These are phyloP conservation scores for Pocillopora grandis DNA, from an alignment of 92 coral and sea anemone species.

Conservation along the genomic window DNA sequence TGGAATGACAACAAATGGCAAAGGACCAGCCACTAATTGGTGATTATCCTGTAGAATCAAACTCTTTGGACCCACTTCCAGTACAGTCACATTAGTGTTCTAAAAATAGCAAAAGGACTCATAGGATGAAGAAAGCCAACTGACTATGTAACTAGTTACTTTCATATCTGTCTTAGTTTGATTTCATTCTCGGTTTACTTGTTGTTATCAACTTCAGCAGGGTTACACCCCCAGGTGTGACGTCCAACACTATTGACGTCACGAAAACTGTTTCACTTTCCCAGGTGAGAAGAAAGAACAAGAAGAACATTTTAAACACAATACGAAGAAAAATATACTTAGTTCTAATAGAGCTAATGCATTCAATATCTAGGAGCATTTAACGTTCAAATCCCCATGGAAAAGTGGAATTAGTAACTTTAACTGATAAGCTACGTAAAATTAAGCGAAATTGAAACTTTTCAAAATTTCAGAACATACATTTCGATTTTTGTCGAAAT, in stretches of 20 bases:
- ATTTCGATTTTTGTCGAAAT: neutral
- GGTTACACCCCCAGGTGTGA: neutral
- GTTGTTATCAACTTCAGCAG: too few species aligned
- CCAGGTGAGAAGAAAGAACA: neutral
- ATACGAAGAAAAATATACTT: too few species aligned
- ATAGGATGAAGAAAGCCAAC: neutral
- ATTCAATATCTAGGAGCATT: too few species aligned
- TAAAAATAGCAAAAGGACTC: slow-evolving; percentile 16
- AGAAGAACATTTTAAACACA: neutral
- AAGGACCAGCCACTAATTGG: slow-evolving; percentile 80
- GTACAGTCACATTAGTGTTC: slow-evolving; percentile 92
- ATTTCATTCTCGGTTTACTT: too few species aligned
- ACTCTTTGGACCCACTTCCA: slow-evolving; percentile 93
- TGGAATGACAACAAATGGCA: slow-evolving; percentile 87
- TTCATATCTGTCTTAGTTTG: too few species aligned
- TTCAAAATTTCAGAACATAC: neutral
- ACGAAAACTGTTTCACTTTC: neutral
- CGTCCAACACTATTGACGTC: slow-evolving; percentile 13
- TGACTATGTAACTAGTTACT: neutral
- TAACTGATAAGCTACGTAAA: too few species aligned
- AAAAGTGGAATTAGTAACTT: too few species aligned
- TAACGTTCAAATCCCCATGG: too few species aligned
- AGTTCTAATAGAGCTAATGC: too few species aligned
- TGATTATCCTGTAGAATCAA: slow-evolving; percentile 93
- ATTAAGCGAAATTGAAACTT: neutral